A percentile compares a stretch with the other conserved stretches of the same genome.
phyloP scores from a whole-genome alignment of 1,140 invertebrate species.

The Eulimnadia texana region DNA sequence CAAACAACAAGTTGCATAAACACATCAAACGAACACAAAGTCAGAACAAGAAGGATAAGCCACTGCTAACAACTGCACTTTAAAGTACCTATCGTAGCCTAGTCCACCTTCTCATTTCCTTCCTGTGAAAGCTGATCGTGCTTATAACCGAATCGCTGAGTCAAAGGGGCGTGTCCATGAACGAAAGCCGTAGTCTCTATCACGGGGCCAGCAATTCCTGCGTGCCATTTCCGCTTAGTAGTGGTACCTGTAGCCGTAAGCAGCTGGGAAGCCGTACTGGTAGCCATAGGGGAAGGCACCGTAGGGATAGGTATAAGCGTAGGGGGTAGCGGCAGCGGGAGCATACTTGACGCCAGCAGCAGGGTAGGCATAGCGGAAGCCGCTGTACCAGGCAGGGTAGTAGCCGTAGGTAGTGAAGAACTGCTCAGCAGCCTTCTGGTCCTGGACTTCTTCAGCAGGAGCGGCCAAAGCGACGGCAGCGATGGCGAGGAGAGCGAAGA shows the following conservation, averaged over 20 bases:
- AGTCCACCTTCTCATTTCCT: background rate
- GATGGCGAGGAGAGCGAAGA: background rate
- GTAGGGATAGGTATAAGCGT: background rate
- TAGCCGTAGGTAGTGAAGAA: background rate
- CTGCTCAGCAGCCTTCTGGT: background rate
- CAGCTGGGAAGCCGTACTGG: background rate
- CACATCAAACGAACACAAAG: background rate
- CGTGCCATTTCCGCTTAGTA: background rate
- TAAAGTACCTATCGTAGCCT: background rate
- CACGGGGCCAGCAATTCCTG: background rate
- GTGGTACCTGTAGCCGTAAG: background rate
- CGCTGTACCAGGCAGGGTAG: background rate
- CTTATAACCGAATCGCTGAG: background rate
- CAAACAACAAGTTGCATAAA: background rate
- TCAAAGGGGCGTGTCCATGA: background rate
- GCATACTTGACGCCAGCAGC: background rate
- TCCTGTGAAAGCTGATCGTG: background rate
- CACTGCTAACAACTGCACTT: background rate
- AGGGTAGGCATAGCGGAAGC: background rate
- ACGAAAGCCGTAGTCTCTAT: background rate
- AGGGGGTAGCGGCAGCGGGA: background rate
- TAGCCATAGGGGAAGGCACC: background rate
- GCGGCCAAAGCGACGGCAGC: background rate
- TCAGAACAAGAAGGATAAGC: background rate
- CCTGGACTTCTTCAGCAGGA: background rate